Percentiles rank a stretch among this genome's conserved stretches.
Evolutionary conservation across 2,113 vertebrate genomes (phyloP).

Genomic region (Syngnathus scovelli): DNA sequence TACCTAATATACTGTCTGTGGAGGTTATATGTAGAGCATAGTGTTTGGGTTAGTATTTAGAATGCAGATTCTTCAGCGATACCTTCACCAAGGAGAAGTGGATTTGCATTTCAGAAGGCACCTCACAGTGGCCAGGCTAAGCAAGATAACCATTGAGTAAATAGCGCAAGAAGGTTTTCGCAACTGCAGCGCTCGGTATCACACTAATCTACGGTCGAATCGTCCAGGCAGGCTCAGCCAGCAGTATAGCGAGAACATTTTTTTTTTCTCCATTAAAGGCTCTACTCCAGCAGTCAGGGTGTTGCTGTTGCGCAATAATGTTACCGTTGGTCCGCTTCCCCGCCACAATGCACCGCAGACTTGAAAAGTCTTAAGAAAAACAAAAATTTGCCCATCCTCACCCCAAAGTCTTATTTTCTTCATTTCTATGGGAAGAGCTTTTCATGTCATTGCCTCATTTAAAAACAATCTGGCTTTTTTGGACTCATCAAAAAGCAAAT

Average conservation of each 20-base stretch:
- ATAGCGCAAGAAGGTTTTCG: background rate
- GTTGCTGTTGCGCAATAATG: conserved; percentile 29
- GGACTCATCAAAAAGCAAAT: too few relatives aligned
- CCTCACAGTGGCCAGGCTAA: conserved; percentile 1
- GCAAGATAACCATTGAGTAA: conserved; percentile 7
- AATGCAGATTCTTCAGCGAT: background rate
- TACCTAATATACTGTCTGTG: background rate
- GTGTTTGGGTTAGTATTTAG: background rate
- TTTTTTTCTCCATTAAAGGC: background rate
- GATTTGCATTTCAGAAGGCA: conserved; percentile 27
- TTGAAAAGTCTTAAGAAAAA: background rate
- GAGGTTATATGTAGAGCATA: background rate
- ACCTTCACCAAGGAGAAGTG: conserved; percentile 2
- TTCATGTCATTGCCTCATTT: background rate
- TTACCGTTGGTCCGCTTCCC: conserved; percentile 61
- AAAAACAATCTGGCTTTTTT: background rate
- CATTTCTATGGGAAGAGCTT: background rate
- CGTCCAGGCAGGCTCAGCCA: conserved; percentile 18
- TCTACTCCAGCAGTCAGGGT: conserved; percentile 40
- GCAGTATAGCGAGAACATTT: conserved; percentile 7
- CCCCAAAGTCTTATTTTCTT: background rate
- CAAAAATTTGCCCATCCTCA: background rate
- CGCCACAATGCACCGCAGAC: conserved; percentile 35
- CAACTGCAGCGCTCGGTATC: conserved; percentile 9
- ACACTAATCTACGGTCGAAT: background rate